Evolutionary conservation across 2,797 vertebrate genomes (phyloP).

Genomic region (Argentina silus): DNA sequence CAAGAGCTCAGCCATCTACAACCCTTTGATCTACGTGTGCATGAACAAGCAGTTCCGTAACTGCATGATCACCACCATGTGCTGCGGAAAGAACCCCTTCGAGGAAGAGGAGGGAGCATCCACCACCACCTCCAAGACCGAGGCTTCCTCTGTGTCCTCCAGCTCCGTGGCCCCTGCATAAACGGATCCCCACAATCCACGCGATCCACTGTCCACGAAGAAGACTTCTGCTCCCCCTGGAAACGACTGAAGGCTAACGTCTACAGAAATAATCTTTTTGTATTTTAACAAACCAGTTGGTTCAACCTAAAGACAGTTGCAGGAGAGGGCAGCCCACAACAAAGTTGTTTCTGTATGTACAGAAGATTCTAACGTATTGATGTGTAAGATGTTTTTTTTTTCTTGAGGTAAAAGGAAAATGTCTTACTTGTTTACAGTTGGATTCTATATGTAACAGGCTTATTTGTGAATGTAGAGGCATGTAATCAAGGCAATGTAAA

Average conservation of each 20-base stretch:
- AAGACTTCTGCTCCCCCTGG: conserved; percentile 71
- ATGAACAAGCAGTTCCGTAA: conserved; percentile 99
- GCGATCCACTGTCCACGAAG: conserved; percentile 59
- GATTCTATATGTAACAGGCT: conserved; percentile 81
- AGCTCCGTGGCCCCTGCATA: conserved; percentile 97
- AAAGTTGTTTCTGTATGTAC: conserved; percentile 81
- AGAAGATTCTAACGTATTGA: conserved; percentile 71
- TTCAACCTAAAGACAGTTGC: conserved; percentile 81
- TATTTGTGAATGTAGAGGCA: conserved; percentile 85
- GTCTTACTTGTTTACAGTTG: conserved; percentile 72
- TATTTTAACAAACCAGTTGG: conserved; percentile 78
- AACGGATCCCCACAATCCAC: conserved; percentile 46
- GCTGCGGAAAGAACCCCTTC: conserved; percentile 95
- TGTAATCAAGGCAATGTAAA: conserved; percentile 84
- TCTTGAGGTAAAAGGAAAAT: conserved; percentile 60
- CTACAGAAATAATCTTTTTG: conserved; percentile 77
- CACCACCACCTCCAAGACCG: conserved; percentile 87
- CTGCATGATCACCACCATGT: conserved; percentile 97
- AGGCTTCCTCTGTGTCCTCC: conserved; percentile 90
- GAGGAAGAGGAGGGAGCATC: conserved; percentile 90
- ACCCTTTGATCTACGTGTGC: conserved; percentile 94
- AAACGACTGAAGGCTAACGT: conserved; percentile 77
- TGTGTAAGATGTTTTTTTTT: conserved; percentile 59
- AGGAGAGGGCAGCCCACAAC: conserved; percentile 74
- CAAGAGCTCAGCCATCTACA: conserved; percentile 90